Percentiles rank a stretch among this genome's conserved stretches.
phyloP scores from a whole-genome alignment of 2,113 vertebrate genomes.

The Aix galericulata region DNA sequence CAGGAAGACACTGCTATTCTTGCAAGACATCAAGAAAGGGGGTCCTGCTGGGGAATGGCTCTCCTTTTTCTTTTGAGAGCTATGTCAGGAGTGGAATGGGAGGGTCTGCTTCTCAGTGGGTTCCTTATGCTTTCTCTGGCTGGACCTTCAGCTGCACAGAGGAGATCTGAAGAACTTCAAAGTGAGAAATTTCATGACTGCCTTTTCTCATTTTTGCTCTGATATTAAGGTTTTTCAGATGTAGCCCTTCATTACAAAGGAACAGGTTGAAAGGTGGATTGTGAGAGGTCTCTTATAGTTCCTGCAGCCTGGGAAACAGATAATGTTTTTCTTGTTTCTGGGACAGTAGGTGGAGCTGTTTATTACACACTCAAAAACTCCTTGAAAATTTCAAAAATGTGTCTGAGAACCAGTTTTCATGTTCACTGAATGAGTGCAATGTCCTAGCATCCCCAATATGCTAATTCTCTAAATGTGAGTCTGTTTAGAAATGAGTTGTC shows the following conservation, averaged over 20 bases:
- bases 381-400: background rate
- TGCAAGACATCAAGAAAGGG: background rate
- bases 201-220: background rate
- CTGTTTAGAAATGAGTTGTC: background rate
- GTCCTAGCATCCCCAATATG: background rate
- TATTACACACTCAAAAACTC: background rate
- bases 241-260: background rate
- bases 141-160: background rate
- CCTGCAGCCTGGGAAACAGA: background rate
- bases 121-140: background rate
- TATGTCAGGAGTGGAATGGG: background rate
- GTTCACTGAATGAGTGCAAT: background rate
- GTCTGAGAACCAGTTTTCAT: background rate
- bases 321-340: background rate
- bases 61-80: background rate
- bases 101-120: background rate
- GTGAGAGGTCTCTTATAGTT: background rate
- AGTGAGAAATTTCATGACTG: background rate
- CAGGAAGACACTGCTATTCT: background rate
- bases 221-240: background rate
- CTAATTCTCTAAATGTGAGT: background rate
- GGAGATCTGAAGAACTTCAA: background rate
- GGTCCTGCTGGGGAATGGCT: background rate
- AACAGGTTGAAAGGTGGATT: background rate
- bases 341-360: slow-evolving; percentile 65